Percentiles rank a stretch among this genome's conserved stretches.
Evolutionary conservation across 2,797 vertebrate genomes (phyloP).

Genomic region (Euphonia xanthogaster): DNA sequence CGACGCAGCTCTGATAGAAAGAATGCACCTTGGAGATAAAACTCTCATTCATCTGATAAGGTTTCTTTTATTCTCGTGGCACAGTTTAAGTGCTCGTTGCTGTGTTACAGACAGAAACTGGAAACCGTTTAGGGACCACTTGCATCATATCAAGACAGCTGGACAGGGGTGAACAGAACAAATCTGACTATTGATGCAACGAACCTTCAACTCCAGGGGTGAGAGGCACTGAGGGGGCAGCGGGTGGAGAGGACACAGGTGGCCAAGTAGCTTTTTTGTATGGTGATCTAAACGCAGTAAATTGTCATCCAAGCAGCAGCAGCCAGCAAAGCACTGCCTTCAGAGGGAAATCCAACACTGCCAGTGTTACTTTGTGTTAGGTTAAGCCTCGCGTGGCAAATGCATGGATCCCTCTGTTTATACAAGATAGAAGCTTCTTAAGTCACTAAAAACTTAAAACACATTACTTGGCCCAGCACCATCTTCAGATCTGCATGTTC

Average conservation of each 20-base stretch:
- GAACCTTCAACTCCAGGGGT: slow-evolving; percentile 2
- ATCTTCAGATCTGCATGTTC: slow-evolving; percentile 48
- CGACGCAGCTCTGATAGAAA: slow-evolving; percentile 60
- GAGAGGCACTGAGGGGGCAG: slow-evolving; percentile 14
- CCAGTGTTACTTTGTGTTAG: background rate
- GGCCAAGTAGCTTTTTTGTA: slow-evolving; percentile 43
- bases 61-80: slow-evolving; percentile 43
- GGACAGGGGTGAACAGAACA: slow-evolving; percentile 52
- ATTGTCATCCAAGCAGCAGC: slow-evolving; percentile 51
- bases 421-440: slow-evolving; percentile 53
- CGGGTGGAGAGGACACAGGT: background rate
- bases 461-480: slow-evolving; percentile 63
- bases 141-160: slow-evolving; percentile 28
- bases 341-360: background rate
- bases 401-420: slow-evolving; percentile 13
- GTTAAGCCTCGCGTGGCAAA: background rate
- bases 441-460: slow-evolving; percentile 45
- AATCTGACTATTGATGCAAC: slow-evolving; percentile 32
- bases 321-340: slow-evolving; percentile 60
- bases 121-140: slow-evolving; percentile 68
- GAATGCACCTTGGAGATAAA: slow-evolving; percentile 51
- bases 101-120: slow-evolving; percentile 61
- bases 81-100: slow-evolving; percentile 57
- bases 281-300: slow-evolving; percentile 53
- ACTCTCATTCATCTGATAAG: background rate